These are phyloP conservation scores for Cydia amplana DNA, from an alignment of 1,140 invertebrate genomes.

Conservation along the genomic window DNA sequence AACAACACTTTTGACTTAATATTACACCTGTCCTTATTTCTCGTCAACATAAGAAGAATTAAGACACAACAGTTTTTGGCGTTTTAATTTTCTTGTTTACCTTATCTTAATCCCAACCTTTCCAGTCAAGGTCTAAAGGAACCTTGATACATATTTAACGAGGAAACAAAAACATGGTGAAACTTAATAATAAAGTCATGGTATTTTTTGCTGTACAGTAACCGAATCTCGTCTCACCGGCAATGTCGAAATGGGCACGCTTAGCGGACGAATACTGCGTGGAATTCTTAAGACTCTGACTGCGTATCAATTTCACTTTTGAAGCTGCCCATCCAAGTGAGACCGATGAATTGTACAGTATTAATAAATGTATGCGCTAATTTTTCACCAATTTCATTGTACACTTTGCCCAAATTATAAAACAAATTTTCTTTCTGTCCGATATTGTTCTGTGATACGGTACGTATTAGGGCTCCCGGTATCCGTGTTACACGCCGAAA, in stretches of 20 bases:
- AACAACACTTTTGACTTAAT: neutral
- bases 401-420: neutral
- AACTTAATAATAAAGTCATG: constrained; percentile 14
- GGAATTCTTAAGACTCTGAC: constrained; percentile 16
- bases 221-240: constrained; percentile 11
- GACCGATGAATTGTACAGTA: constrained; percentile 1
- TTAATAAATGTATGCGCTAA: neutral
- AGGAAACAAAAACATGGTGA: neutral
- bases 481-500: no score
- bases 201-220: constrained; percentile 7
- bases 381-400: neutral
- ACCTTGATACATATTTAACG: constrained; percentile 16
- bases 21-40: neutral
- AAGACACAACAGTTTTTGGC: constrained; percentile 53
- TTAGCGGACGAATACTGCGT: constrained; percentile 18
- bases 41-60: neutral
- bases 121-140: constrained; percentile 12
- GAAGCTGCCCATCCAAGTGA: constrained; percentile 11
- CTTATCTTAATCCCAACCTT: constrained; percentile 46
- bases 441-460: no score
- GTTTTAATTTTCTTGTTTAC: constrained; percentile 48
- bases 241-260: constrained; percentile 27
- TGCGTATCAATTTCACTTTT: constrained; percentile 17
- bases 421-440: no score
- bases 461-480: no score